phyloP scores from a whole-genome alignment of 1,140 invertebrate species.

The Camponotus vicinus region DNA sequence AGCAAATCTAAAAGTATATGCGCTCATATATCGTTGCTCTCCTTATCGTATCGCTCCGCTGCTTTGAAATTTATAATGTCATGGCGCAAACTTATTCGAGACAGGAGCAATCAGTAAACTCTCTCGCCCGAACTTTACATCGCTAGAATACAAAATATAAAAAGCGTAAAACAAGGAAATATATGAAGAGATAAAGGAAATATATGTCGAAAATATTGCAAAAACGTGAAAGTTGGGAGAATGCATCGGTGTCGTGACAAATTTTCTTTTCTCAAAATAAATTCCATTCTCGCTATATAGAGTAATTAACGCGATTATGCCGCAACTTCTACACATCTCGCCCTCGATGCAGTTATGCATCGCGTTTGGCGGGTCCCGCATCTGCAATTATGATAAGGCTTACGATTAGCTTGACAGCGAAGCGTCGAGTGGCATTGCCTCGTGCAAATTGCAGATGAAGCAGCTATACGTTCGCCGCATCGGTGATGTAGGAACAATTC shows the following conservation, averaged over 20 bases:
- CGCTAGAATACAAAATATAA: conserved; percentile 14
- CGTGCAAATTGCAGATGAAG: conserved; percentile 68
- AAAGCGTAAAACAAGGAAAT: conserved; percentile 5
- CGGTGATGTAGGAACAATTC: conserved; percentile 59
- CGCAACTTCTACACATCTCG: conserved; percentile 15
- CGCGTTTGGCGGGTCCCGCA: conserved; percentile 46
- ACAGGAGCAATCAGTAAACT: not conserved
- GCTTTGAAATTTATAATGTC: conserved; percentile 8
- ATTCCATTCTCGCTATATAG: not conserved
- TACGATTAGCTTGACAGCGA: conserved; percentile 71
- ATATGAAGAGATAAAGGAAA: not conserved
- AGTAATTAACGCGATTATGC: conserved; percentile 49
- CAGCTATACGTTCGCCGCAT: conserved; percentile 53
- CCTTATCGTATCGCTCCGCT: not conserved
- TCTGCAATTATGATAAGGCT: conserved; percentile 66
- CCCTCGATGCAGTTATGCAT: conserved; percentile 22
- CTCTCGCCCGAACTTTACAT: not conserved
- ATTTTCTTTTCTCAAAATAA: not conserved
- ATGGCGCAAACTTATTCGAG: not conserved
- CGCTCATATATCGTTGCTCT: not conserved
- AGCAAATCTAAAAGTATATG: not conserved
- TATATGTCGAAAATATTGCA: not conserved
- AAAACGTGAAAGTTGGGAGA: not conserved
- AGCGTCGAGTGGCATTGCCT: conserved; percentile 67
- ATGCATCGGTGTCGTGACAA: not conserved